Base-by-base conservation (phyloP, 1,140 invertebrate species). In the Archivesica marissinica region DNA sequence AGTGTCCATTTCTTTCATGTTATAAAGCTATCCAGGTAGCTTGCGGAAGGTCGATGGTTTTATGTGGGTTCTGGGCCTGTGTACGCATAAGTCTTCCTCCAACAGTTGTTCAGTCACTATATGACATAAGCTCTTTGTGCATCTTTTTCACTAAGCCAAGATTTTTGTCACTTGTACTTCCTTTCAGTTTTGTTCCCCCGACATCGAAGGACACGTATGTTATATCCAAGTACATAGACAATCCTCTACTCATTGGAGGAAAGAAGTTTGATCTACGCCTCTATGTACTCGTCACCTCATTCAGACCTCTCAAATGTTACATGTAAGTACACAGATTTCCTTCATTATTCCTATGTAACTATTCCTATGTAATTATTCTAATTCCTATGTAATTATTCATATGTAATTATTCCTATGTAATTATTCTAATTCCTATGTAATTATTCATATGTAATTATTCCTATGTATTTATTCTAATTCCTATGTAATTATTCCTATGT, bases 231-330 rank as follows among this genome's bases (percentile, higher is more conserved):
- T 99, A 99, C 93, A 98, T 99, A 87, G 97, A 98, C 89, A 98
- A 98, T 92, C 98, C 98, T 0, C 95, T 99, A 20, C 95, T 99
- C 83, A 97, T 99, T 80, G 97, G 98, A 85, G 98, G 98, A 1
- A 97, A 98, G 94, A 99, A 99, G 93, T 99, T 98, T 94, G 99
- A 99, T 94, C 94, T 99, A 79, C 95, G 99, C 7, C 94, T 99
- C 9, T 99, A 99, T 94, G 98, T 99, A 6, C 95, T 99, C 6
- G 97, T 99, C 3, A 99, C 98, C 0, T 98, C 97, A 66, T 97
- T 99, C 84, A 96, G 99, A 94, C 99, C 99, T 0, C 94, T 98
- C 38, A 94, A 94, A 86, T 92, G 90, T 87, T 94, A 94, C 82
- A 89, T 93, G 92, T 94, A 88, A 91, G 92, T 92, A 23, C 3